Base-by-base conservation (phyloP, 1,140 invertebrate species). In the Drosophila tristis region DNA sequence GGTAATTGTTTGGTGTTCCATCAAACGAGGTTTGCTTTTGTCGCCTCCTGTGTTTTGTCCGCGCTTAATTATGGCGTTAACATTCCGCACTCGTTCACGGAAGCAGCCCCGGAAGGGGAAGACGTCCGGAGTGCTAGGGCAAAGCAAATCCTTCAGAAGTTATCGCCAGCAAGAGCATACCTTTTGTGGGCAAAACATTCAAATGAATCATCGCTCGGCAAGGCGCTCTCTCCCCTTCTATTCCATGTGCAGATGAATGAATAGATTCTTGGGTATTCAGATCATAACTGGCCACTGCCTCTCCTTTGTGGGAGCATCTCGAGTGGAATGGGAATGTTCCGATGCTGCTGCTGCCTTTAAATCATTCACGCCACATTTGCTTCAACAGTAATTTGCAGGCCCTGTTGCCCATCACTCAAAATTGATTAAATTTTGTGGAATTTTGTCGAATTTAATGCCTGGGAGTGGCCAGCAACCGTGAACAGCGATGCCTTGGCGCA, bases 281-380 rank as follows among this genome's bases (percentile, higher is more conserved):
- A 39, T 39, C 11, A 13, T 39, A 13, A 39, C 11, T 39, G 35
- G 11, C 35, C 13, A 39, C 11, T 39, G 35, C 4, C 31, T 9
- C 31, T 3, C 7, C 6, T 2, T 9, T 25, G 23, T 25, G 23
- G 23, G 13, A 31, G 65, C 44, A 31, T 31, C 31, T 35, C 23
- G n/a, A n/a, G n/a, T n/a, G n/a, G n/a, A n/a, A n/a, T n/a, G n/a
- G n/a, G n/a, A n/a, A n/a, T n/a, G n/a, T n/a, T n/a, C n/a, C n/a
- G n/a, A n/a, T n/a, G n/a, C n/a, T n/a, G 42, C 31, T 50, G 48
- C 39, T 42, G 49, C 25, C 73, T 23, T 54, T 76, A 68, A 76
- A 76, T 76, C 74, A 76, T 76, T 76, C 56, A 76, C 73, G 73
- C 57, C 63, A 60, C 74, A 76, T 76, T 76, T 68, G 58, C 49